Evolutionary conservation across 2,797 vertebrate genomes (phyloP).

Genomic region (Huso huso): DNA sequence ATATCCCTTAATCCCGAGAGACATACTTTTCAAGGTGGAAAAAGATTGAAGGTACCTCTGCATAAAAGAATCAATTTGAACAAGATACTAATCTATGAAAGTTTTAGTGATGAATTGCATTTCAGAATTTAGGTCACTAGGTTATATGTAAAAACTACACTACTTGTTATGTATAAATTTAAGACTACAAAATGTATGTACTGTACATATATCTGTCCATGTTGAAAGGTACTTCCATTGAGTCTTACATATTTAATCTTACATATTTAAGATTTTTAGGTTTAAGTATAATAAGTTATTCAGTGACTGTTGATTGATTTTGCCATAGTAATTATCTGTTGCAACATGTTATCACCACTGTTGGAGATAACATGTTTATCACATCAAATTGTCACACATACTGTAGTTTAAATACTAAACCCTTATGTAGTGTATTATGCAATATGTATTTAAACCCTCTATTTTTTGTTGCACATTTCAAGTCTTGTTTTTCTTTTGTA

Average conservation of each 20-base stretch:
- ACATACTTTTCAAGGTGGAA: conserved; percentile 35
- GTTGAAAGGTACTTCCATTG: no score
- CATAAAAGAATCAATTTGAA: conserved; percentile 39
- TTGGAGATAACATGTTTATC: no score
- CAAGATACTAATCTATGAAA: conserved; percentile 29
- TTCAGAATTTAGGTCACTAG: conserved; percentile 20
- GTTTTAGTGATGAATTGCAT: conserved; percentile 27
- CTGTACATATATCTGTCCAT: no score
- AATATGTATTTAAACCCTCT: neutral
- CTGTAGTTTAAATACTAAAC: no score
- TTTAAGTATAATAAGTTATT: no score
- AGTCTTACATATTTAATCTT: no score
- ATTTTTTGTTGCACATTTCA: neutral
- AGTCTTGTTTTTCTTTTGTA: neutral
- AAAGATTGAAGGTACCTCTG: conserved; percentile 26
- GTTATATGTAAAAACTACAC: conserved; percentile 8
- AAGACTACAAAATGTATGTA: neutral
- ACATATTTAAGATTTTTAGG: no score
- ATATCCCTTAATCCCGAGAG: conserved; percentile 32
- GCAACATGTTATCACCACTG: no score
- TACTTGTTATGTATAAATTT: conserved; percentile 15
- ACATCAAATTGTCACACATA: no score
- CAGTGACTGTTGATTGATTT: no score
- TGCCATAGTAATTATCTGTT: no score
- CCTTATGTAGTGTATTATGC: no score